Evolutionary conservation across 2,113 vertebrate species (phyloP).

Genomic region (Brachypteracias leptosomus): DNA sequence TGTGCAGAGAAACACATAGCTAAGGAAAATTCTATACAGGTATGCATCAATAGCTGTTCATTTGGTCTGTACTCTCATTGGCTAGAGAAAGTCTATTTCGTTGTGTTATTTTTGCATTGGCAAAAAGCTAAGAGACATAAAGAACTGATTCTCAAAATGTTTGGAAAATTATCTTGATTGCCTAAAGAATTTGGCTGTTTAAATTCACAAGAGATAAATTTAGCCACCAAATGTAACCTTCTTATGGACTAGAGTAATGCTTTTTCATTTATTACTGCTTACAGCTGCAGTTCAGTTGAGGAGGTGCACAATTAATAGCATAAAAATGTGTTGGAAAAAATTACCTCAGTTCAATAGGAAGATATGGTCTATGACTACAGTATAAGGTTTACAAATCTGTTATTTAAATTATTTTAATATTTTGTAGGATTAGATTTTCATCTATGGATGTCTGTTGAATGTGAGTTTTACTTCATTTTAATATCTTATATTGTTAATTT

Average conservation of each 20-base stretch:
- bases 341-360: neutral
- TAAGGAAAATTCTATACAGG: slow-evolving; percentile 51
- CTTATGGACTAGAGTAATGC: neutral
- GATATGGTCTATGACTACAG: neutral
- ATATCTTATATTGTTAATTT: neutral
- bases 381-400: neutral
- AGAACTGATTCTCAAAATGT: slow-evolving; percentile 26
- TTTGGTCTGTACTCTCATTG: slow-evolving; percentile 21
- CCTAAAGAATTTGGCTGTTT: slow-evolving; percentile 31
- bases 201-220: slow-evolving; percentile 32
- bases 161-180: slow-evolving; percentile 56
- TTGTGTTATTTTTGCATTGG: slow-evolving; percentile 22
- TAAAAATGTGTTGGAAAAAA: neutral
- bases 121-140: slow-evolving; percentile 37
- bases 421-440: neutral
- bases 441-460: neutral
- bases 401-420: slow-evolving; percentile 12
- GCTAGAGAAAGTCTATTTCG: slow-evolving; percentile 28
- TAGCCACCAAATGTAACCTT: slow-evolving; percentile 37
- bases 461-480: neutral
- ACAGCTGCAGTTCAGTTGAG: slow-evolving; percentile 6
- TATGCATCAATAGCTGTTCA: slow-evolving; percentile 44
- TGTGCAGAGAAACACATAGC: neutral
- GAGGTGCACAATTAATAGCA: neutral
- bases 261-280: slow-evolving; percentile 19